phyloP scores from a whole-genome alignment of 1,140 invertebrate species.

The Euglossa dilemma region DNA sequence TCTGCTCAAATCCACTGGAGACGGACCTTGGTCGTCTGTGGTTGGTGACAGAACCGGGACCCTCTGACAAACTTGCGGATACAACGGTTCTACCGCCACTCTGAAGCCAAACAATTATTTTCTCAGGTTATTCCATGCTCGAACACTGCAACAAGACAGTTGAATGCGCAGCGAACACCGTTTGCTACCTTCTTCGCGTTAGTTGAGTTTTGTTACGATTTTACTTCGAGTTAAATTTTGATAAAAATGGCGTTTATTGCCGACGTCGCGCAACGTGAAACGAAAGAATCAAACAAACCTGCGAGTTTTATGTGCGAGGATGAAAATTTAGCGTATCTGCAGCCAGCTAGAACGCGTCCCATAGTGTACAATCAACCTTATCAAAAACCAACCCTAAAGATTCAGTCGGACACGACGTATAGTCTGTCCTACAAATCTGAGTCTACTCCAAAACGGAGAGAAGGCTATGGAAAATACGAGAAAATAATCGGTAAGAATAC shows the following conservation, averaged over 20 bases:
- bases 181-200: background rate
- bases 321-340: background rate
- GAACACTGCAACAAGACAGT: background rate
- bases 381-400: conserved; percentile 1
- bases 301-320: background rate
- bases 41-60: conserved; percentile 83
- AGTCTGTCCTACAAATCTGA: conserved; percentile 12
- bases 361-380: background rate
- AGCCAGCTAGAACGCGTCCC: background rate
- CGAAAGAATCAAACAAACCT: background rate
- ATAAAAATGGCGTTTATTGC: conserved; percentile 5
- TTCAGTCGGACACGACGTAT: conserved; percentile 32
- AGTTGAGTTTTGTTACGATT: background rate
- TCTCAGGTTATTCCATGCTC: background rate
- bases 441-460: background rate
- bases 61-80: conserved; percentile 93
- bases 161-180: background rate
- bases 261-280: background rate
- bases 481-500: background rate
- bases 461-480: background rate
- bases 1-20: conserved; percentile 93
- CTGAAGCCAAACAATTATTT: conserved; percentile 82
- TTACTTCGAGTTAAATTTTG: background rate
- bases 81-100: conserved; percentile 95
- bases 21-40: conserved; percentile 80